Evolutionary conservation across 2,888 invertebrate genomes (phyloP), one percentile per base, ranked within the genome.

Genomic region (Harpagoxenus sublaevis): DNA sequence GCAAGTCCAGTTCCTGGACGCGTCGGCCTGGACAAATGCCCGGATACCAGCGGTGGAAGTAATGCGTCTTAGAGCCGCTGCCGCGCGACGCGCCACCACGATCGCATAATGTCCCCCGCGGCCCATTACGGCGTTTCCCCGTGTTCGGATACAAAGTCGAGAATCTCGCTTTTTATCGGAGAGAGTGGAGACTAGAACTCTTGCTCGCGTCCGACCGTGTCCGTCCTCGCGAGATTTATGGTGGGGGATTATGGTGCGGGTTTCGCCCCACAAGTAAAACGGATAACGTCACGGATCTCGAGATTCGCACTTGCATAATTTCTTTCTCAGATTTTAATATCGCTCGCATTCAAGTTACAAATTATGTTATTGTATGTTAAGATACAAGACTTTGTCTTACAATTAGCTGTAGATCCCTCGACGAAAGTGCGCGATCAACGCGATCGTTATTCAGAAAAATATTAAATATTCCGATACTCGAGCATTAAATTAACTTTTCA

Each of bases 21-120:
- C 93, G 95, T 94, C 94, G 93, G 89, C 89, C 91, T 89, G 94
- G 95, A 94, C 95, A 95, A 95, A 95, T 95, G 94, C 92, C 95
- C 95, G 95, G 95, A 95, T 95, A 94, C 94, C 92, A 91, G 93
- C 86, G 89, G 93, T 95, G 95, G 95, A 95, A 95, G 95, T 92
- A 93, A 94, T 95, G 93, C 93, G 92, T 95, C 95, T 95, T 94
- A 89, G 92, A 89, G 87, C 77, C 89, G 91, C 88, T 87, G 66
- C 82, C 57, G 84, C 48, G 88, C 88, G 79, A 87, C 86, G 88
- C 86, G 88, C 85, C 83, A 83, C 87, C 79, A 55, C 83, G 82
- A 68, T 85, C 77, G 78, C 73, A 77, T 78, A 62, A 57, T 85
- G 84, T 88, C 85, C 86, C 79, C 83, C 84, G 88, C 70, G 57